phyloP scores from a whole-genome alignment of 2,888 invertebrate species.

The Loripinus fragilis region DNA sequence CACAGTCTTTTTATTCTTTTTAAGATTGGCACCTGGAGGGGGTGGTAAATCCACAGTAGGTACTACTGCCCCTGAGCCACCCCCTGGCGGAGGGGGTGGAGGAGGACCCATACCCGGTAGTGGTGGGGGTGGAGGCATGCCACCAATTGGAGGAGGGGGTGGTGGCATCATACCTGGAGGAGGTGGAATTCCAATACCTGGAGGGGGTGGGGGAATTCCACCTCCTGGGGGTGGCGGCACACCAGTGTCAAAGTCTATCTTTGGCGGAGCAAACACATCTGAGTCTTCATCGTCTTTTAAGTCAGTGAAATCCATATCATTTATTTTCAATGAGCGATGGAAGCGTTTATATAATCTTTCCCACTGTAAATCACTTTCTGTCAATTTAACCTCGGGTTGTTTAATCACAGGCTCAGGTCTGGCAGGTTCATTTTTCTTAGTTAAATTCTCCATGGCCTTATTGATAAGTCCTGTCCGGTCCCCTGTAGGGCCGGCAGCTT shows the following conservation, averaged over 20 bases:
- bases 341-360: constrained; percentile 88
- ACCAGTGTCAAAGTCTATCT: constrained; percentile 60
- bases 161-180: constrained; percentile 63
- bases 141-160: constrained; percentile 54
- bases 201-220: constrained; percentile 46
- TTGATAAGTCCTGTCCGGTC: constrained; percentile 95
- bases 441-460: constrained; percentile 95
- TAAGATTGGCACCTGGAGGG: constrained; percentile 75
- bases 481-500: constrained; percentile 58
- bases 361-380: constrained; percentile 98
- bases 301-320: constrained; percentile 98
- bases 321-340: constrained; percentile 88
- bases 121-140: constrained; percentile 63
- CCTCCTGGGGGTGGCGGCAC: constrained; percentile 66
- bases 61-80: constrained; percentile 44
- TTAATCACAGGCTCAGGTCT: constrained; percentile 80
- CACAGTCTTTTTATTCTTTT: constrained; percentile 93
- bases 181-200: constrained; percentile 52
- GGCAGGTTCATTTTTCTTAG: constrained; percentile 59
- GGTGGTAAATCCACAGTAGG: constrained; percentile 73
- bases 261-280: constrained; percentile 86
- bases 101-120: constrained; percentile 62
- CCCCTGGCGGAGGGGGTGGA: constrained; percentile 65
- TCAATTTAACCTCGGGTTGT: constrained; percentile 88
- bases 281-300: constrained; percentile 94